Evolutionary conservation across 2,888 invertebrate genomes (phyloP), one percentile per base, ranked within the genome.

Genomic region (Pedicia rivosa): DNA sequence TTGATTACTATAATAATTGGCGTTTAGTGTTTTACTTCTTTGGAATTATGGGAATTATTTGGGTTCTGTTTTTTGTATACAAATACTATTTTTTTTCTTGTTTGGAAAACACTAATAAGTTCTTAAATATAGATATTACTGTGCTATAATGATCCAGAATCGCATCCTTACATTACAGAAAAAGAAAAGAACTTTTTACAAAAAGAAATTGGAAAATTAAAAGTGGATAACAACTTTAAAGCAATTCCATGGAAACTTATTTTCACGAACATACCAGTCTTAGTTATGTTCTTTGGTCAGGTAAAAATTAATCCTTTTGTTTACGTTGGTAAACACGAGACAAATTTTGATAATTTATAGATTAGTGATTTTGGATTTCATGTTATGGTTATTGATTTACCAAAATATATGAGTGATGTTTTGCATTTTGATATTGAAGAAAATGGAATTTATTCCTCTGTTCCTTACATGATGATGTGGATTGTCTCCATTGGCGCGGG

Each of bases 1-100:
- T 83, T 35, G 68, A 74, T 43, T 64, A 70, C 33, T 66, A 71
- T 6, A 65, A 67, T 3, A 72, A 74, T 13, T 84, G 83, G 83
- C 67, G 74, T 8, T 69, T 74, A 0, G 83, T 84, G 2, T 87
- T 86, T 58, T 86, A 84, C 50, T 65, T 83, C 15, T 84, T 84
- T 51, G 86, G 86, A n/a, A 66, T 67, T 3, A 48, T 79, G 6
- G 82, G 81, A n/a, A 61, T 80, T 3, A 34, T 79, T 1, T 84
- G 83, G 83, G 82, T 77, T 47, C 52, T 74, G 36, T 48, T 76
- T 40, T 79, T 76, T 67, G 69, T 73, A 56, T 64, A n/a, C n/a
- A n/a, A n/a, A n/a, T n/a, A n/a, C n/a, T n/a, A n/a, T n/a, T n/a
- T n/a, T n/a, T n/a, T n/a, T n/a, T n/a, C n/a, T n/a, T n/a, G n/a